Base-by-base conservation (phyloP, 2,888 invertebrate genomes). In the Dryomyza anilis region DNA sequence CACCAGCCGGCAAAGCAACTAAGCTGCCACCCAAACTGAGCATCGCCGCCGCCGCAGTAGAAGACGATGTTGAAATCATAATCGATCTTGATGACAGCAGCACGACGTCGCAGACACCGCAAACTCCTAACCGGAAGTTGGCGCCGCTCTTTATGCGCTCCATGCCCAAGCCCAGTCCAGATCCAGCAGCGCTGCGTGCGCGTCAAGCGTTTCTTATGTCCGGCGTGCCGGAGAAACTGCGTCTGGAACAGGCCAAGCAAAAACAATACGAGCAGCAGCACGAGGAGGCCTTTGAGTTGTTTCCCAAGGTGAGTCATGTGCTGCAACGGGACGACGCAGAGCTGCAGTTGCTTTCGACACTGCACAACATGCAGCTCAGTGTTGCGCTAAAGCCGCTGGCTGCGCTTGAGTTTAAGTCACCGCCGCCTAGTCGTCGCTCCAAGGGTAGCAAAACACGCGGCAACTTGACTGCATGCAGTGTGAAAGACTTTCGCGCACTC, bases 121-220 rank as follows among this genome's bases (percentile, higher is more conserved):
- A 80, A 69, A 76, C 76, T 12, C 76, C 83, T 16, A 55, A 6
- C 14, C 73, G 80, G 46, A 90, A 89, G 81, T 76, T 91, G 46
- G 92, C 92, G 1, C 91, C 93, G n/a, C 84, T 93, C 52, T 93
- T 93, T 81, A 76, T 86, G 1, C 87, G 85, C 66, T 78, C 80
- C 67, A 43, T 81, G 45, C 79, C 85, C 12, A 89, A 88, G 80
- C 85, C 85, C 7, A 86, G 86, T 76, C 76, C 85, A 16, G 88
- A 89, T 83, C 85, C 86, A 16, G 85, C 83, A 60, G 81, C 85
- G 46, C 65, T 88, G 50, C 87, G 88, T 78, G 91, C 92, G 5
- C 88, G 88, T 72, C 87, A 87, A 68, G 86, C 87, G 67, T 92
- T 93, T 81, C 83, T 93, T 39, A 86, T 88, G 71, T 91, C 92